These are phyloP conservation scores for Luscinia luscinia DNA, from an alignment of 2,797 vertebrate genomes.

Conservation along the genomic window DNA sequence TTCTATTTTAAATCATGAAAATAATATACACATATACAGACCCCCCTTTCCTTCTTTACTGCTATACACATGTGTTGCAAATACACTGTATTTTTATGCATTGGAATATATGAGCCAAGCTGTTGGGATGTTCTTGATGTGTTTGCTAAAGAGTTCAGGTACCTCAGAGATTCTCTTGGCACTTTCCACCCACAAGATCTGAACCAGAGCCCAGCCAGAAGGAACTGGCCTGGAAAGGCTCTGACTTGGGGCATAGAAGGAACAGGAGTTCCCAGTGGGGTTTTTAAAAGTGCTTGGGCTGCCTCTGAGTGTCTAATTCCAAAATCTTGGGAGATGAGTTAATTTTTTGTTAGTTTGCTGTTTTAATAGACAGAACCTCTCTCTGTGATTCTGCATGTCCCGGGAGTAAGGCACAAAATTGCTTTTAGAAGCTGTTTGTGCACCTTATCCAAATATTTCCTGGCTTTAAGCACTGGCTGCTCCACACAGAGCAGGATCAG, in stretches of 20 bases:
- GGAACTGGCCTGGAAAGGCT: neutral
- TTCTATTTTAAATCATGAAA: constrained; percentile 71
- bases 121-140: neutral
- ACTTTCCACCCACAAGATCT: neutral
- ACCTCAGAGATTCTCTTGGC: neutral
- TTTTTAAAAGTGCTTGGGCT: neutral
- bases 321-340: neutral
- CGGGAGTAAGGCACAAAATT: neutral
- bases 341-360: neutral
- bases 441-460: neutral
- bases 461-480: fast-evolving
- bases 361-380: neutral
- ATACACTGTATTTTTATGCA: neutral
- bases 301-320: neutral
- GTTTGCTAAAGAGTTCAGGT: neutral
- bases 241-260: neutral
- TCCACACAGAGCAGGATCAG: neutral
- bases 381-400: neutral
- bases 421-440: neutral
- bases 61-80: neutral
- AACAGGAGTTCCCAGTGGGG: neutral
- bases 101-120: neutral
- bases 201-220: neutral
- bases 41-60: neutral
- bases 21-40: constrained; percentile 48